phyloP scores from a whole-genome alignment of 2,113 vertebrate species.

The Felis chaus region DNA sequence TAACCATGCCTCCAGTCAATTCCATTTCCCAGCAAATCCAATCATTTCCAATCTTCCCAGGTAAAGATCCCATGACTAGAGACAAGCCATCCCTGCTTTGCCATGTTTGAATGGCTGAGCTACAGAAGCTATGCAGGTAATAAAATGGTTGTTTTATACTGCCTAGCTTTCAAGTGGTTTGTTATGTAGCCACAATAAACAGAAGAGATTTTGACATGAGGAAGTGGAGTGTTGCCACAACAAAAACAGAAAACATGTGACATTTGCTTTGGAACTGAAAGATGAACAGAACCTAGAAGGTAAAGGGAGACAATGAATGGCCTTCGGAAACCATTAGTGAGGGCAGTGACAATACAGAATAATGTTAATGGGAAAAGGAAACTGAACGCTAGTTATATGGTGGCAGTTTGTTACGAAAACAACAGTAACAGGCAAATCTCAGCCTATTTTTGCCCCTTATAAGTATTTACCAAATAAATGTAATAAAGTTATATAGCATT shows the following conservation, averaged over 20 bases:
- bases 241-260: not conserved
- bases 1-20: not conserved
- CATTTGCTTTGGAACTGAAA: not conserved
- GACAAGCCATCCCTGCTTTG: not conserved
- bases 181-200: not conserved
- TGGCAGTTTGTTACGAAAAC: not conserved
- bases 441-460: not conserved
- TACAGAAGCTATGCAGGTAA: not conserved
- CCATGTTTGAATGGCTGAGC: not conserved
- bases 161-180: not conserved
- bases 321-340: not conserved
- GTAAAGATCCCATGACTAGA: not conserved
- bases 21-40: not conserved
- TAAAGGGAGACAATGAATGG: not conserved
- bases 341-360: rapidly evolving
- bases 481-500: not conserved
- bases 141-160: not conserved
- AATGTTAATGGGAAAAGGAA: not conserved
- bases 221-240: not conserved
- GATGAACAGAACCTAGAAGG: not conserved
- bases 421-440: not conserved
- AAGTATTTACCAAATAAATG: not conserved
- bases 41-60: not conserved
- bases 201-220: not conserved
- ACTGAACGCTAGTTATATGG: not conserved